Evolutionary conservation across 2,113 vertebrate species (phyloP).

Genomic region (Erythrocebus patas): DNA sequence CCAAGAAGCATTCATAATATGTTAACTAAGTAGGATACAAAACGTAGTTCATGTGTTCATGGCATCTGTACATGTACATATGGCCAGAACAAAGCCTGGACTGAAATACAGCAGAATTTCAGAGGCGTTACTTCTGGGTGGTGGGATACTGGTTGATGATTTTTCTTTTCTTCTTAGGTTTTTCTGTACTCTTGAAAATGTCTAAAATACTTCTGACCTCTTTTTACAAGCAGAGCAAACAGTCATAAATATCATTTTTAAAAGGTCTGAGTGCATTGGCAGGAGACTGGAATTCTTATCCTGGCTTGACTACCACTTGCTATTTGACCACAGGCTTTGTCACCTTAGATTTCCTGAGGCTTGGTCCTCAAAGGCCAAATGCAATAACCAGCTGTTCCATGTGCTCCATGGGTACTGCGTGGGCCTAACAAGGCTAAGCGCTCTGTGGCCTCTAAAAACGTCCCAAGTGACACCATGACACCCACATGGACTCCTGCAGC

Average conservation of each 20-base stretch:
- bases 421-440: background rate
- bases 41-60: accelerated
- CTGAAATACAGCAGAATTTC: accelerated
- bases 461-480: background rate
- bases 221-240: background rate
- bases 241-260: background rate
- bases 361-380: background rate
- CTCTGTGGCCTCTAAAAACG: background rate
- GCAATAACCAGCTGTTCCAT: background rate
- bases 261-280: background rate
- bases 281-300: background rate
- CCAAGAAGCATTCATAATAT: background rate
- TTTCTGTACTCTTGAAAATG: background rate
- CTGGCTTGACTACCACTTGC: background rate
- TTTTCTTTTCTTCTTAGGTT: background rate
- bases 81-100: background rate
- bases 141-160: background rate
- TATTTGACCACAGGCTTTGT: background rate
- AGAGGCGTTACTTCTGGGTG: background rate
- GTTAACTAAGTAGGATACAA: background rate
- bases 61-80: accelerated
- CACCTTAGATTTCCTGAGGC: background rate
- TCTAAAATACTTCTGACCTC: background rate
- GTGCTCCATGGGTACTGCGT: accelerated
- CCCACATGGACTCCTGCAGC: too few species aligned